Evolutionary conservation across 2,113 vertebrate genomes (phyloP).

Genomic region (Peromyscus leucopus): DNA sequence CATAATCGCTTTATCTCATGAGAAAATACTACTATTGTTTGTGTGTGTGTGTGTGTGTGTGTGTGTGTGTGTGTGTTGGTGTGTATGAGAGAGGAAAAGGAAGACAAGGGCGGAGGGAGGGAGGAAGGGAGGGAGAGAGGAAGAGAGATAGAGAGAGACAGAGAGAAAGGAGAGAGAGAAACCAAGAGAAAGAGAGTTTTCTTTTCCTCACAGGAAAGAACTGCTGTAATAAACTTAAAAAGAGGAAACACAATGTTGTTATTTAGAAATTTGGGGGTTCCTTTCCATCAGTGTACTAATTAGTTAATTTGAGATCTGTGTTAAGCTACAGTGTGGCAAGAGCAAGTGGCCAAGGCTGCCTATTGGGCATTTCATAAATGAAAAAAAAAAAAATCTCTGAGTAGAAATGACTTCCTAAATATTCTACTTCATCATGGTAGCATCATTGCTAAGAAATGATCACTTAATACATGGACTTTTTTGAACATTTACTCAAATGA

Average conservation of each 20-base stretch:
- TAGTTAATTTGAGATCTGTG: neutral
- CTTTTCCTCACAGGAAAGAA: neutral
- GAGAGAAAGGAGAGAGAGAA: neutral
- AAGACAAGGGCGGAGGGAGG: too few relatives aligned
- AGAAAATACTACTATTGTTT: neutral
- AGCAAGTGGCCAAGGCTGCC: fast-evolving
- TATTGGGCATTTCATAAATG: too few relatives aligned
- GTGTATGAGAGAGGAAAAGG: neutral
- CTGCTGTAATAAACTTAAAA: neutral
- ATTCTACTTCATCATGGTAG: neutral
- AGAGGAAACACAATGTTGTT: neutral
- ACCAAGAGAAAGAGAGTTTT: neutral
- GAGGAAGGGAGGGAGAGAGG: too few relatives aligned
- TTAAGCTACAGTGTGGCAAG: neutral
- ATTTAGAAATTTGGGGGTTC: neutral
- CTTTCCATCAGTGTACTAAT: neutral
- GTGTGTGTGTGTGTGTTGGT: too few relatives aligned
- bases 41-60: neutral
- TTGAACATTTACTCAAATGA: neutral
- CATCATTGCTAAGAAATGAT: neutral
- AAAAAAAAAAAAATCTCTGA: neutral
- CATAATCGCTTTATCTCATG: neutral
- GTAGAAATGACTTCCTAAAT: fast-evolving
- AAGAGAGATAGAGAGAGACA: too few relatives aligned
- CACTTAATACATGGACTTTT: neutral